Conservation (phyloP, 2,888 invertebrate species). For the Brenthis ino region DNA sequence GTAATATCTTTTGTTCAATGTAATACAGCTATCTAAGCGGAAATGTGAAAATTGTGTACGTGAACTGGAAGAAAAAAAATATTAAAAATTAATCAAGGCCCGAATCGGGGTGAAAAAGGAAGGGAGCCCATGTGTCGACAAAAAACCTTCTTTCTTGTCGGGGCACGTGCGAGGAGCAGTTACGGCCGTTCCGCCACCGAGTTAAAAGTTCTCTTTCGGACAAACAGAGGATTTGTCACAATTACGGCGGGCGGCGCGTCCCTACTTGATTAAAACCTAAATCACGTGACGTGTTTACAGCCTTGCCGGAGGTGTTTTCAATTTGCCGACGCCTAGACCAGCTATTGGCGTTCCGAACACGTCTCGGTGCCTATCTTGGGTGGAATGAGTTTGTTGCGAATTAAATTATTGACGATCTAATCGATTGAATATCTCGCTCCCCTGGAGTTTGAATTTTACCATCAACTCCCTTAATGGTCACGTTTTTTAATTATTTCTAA, state of each 20-base stretch:
- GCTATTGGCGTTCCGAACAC: constrained; percentile 80
- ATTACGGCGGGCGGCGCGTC: constrained; percentile 78
- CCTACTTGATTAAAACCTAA: constrained; percentile 83
- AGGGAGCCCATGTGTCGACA: constrained; percentile 80
- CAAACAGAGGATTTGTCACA: constrained; percentile 83
- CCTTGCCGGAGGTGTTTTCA: constrained; percentile 81
- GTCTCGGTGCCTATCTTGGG: constrained; percentile 76
- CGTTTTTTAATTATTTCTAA: constrained; percentile 77
- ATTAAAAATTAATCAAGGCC: constrained; percentile 81
- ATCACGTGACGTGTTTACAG: constrained; percentile 83
- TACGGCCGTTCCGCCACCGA: constrained; percentile 71
- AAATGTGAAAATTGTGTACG: constrained; percentile 82
- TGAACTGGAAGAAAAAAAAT: constrained; percentile 80
- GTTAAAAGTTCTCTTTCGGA: constrained; percentile 81
- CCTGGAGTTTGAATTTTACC: constrained; percentile 46
- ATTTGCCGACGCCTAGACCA: constrained; percentile 77
- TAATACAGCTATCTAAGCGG: constrained; percentile 61
- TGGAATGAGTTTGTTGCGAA: constrained; percentile 79
- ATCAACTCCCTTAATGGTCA: constrained; percentile 54
- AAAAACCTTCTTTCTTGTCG: constrained; percentile 73
- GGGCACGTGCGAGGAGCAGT: constrained; percentile 78
- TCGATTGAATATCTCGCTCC: constrained; percentile 64
- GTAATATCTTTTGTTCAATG: constrained; percentile 30
- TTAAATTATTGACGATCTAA: constrained; percentile 81
- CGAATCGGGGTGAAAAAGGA: constrained; percentile 51